Evolutionary conservation across 2,797 vertebrate genomes (phyloP).

Genomic region (Syndactyla subalaris): DNA sequence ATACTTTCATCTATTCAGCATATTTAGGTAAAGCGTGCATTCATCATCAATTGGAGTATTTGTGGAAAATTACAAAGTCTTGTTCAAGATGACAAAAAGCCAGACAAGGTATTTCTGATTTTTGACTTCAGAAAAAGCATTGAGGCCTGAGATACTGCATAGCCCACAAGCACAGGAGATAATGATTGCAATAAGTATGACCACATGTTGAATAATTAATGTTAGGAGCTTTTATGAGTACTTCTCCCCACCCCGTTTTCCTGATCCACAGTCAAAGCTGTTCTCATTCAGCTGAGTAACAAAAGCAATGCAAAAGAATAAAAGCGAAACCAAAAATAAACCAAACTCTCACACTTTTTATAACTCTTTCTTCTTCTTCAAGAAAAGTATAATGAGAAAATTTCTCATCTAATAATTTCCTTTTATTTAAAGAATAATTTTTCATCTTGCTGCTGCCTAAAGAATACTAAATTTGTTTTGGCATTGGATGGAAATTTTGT

Average conservation of each 20-base stretch:
- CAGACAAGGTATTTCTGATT: not conserved
- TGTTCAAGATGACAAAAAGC: not conserved
- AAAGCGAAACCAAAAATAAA: not conserved
- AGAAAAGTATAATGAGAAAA: fast-evolving
- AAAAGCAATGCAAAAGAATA: not conserved
- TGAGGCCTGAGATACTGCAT: not conserved
- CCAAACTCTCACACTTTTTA: fast-evolving
- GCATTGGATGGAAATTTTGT: not conserved
- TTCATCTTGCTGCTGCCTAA: not conserved
- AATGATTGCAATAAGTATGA: not conserved
- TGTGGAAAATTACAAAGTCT: not conserved
- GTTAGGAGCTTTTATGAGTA: not conserved
- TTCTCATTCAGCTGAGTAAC: not conserved
- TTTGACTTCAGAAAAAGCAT: not conserved
- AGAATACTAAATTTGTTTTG: not conserved
- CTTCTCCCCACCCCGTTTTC: not conserved
- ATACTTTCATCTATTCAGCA: not conserved
- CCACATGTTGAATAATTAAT: conserved; percentile 23
- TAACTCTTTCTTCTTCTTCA: not conserved
- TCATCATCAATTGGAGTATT: not conserved
- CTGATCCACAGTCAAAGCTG: not conserved
- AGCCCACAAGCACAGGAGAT: not conserved
- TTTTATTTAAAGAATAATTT: not conserved
- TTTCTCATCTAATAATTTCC: not conserved
- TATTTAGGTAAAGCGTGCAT: not conserved